These are phyloP conservation scores for Acropora yongei DNA, from an alignment of 64 coral and sea anemone genomes.

Conservation along the genomic window DNA sequence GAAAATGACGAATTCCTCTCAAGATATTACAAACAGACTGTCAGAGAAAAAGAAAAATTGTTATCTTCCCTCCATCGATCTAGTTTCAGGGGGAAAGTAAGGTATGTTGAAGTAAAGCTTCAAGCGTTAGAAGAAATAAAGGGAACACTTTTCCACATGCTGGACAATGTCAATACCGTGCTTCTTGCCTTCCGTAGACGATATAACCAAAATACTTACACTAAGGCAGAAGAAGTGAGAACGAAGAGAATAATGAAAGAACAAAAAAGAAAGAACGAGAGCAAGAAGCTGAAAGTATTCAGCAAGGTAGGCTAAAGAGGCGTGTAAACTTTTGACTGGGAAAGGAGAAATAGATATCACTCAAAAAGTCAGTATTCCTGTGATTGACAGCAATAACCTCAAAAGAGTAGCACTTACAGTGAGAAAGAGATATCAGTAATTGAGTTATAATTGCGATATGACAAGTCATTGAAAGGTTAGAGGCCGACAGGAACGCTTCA, in stretches of 20 bases:
- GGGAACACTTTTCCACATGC: too few relatives aligned
- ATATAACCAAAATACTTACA: too few relatives aligned
- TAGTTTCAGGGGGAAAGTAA: background rate
- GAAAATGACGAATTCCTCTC: slow-evolving; percentile 45
- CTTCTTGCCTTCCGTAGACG: too few relatives aligned
- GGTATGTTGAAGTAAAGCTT: slow-evolving; percentile 16
- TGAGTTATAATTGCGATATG: background rate
- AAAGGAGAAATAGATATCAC: slow-evolving; percentile 8
- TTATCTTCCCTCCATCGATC: background rate
- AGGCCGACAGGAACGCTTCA: too few relatives aligned
- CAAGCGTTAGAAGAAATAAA: slow-evolving; percentile 1
- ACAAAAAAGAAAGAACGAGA: slow-evolving; percentile 1
- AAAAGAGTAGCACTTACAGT: too few relatives aligned
- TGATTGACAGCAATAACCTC: too few relatives aligned
- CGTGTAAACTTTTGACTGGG: background rate
- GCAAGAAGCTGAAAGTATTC: too few relatives aligned
- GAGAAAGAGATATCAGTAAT: background rate
- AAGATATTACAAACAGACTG: slow-evolving; percentile 9
- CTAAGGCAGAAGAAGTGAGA: background rate
- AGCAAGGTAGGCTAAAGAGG: background rate
- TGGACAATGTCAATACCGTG: too few relatives aligned
- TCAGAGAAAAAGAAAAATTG: slow-evolving; percentile 1
- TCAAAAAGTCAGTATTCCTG: background rate
- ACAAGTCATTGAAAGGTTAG: too few relatives aligned
- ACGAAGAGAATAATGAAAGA: background rate